phyloP scores from a whole-genome alignment of 1,140 invertebrate genomes.

The Drosophila elegans region DNA sequence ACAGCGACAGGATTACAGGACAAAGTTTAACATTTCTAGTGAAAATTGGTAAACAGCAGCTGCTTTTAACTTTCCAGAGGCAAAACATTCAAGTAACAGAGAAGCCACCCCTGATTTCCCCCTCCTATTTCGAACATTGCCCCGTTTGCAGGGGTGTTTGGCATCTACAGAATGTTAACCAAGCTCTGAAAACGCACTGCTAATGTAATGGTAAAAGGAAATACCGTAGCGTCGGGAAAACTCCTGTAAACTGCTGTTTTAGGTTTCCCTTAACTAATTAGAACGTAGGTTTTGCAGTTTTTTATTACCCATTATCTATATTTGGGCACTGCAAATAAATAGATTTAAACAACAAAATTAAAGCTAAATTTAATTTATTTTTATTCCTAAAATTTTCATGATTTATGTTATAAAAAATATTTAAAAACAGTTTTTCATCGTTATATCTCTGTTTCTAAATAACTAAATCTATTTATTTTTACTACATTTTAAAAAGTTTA shows the following conservation, averaged over 20 bases:
- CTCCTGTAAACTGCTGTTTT: background rate
- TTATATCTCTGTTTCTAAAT: too few relatives aligned
- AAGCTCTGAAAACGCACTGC: background rate
- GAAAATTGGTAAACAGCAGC: background rate
- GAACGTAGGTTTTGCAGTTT: too few relatives aligned
- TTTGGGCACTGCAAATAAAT: too few relatives aligned
- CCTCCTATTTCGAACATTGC: conserved; percentile 64
- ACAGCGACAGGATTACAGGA: background rate
- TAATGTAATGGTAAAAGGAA: background rate
- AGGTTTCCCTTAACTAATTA: background rate
- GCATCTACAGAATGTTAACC: conserved; percentile 29
- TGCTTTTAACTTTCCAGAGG: conserved; percentile 4
- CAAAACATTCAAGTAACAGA: conserved; percentile 18
- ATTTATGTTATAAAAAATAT: too few relatives aligned
- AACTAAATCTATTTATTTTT: too few relatives aligned
- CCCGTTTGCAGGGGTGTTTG: conserved; percentile 43
- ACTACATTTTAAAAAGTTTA: too few relatives aligned
- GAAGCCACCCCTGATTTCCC: conserved; percentile 44
- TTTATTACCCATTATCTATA: too few relatives aligned
- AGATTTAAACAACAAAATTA: too few relatives aligned
- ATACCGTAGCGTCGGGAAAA: background rate
- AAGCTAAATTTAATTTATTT: too few relatives aligned
- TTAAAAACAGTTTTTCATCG: too few relatives aligned
- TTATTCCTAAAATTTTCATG: too few relatives aligned
- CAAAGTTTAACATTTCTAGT: background rate